A percentile compares a stretch with the other conserved stretches of the same genome.
Conservation (phyloP, 2,797 vertebrate genomes). For the Paedocypris micromegethes region DNA sequence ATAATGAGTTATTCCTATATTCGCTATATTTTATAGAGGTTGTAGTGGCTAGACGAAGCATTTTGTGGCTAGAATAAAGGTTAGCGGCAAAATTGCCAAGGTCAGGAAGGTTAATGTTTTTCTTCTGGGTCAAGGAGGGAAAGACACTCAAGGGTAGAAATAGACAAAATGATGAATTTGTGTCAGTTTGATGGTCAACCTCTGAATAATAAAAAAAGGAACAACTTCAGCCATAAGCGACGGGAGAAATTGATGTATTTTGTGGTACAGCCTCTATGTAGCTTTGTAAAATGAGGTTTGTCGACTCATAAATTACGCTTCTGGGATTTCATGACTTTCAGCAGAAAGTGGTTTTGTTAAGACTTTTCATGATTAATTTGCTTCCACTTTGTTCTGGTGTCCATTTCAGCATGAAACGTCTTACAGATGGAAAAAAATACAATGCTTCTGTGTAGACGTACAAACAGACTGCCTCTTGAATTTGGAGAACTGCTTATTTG, state of each 20-base stretch:
- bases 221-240: not conserved
- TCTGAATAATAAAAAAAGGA: not conserved
- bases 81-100: slow-evolving; percentile 32
- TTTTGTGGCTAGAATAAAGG: slow-evolving; percentile 9
- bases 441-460: slow-evolving; percentile 24
- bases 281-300: slow-evolving; percentile 8
- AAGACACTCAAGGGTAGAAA: slow-evolving; percentile 18
- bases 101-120: slow-evolving; percentile 14
- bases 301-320: slow-evolving; percentile 7
- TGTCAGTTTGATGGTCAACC: slow-evolving; percentile 2
- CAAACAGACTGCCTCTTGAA: slow-evolving; percentile 6
- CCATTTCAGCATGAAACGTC: slow-evolving; percentile 43
- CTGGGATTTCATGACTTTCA: slow-evolving; percentile 16
- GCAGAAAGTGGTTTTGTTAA: slow-evolving; percentile 7
- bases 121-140: slow-evolving; percentile 22
- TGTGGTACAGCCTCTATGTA: slow-evolving; percentile 8
- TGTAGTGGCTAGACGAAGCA: too few species aligned
- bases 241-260: not conserved
- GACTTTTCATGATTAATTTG: slow-evolving; percentile 23
- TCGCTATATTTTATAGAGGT: not conserved
- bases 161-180: slow-evolving; percentile 21
- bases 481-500: not conserved
- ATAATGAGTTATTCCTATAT: too few species aligned
- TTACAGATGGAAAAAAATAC: slow-evolving; percentile 36
- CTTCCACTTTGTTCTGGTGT: slow-evolving; percentile 28